phyloP scores from a whole-genome alignment of 2,113 vertebrate species.

The Lampris incognitus region DNA sequence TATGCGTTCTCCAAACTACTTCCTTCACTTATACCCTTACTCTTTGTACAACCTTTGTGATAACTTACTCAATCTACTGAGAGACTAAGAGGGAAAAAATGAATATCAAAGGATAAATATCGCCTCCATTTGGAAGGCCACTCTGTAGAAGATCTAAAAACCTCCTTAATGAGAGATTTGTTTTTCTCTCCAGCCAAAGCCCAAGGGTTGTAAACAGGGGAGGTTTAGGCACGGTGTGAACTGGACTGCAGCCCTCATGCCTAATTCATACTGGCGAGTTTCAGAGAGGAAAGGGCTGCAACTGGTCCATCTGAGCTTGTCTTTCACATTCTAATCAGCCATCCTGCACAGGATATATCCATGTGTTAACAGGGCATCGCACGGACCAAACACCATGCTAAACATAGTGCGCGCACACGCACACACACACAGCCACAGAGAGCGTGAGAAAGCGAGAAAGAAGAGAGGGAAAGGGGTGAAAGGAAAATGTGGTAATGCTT shows the following conservation, averaged over 20 bases:
- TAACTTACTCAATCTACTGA: conserved; percentile 30
- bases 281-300: conserved; percentile 85
- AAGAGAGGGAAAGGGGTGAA: conserved; percentile 5
- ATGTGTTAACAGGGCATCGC: conserved; percentile 87
- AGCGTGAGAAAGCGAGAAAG: conserved; percentile 26
- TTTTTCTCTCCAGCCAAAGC: conserved; percentile 89
- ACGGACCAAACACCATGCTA: conserved; percentile 83
- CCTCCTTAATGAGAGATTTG: conserved; percentile 89
- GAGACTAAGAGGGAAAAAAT: conserved; percentile 7
- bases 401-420: conserved; percentile 84
- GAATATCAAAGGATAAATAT: conserved; percentile 36
- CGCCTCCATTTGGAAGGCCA: conserved; percentile 59
- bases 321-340: conserved; percentile 94
- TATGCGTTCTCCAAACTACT: no score
- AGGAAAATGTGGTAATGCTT: conserved; percentile 75
- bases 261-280: conserved; percentile 91
- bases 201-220: conserved; percentile 87
- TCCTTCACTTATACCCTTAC: no score
- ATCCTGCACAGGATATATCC: conserved; percentile 86
- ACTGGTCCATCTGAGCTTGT: conserved; percentile 88
- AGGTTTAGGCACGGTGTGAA: conserved; percentile 82
- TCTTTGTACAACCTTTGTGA: conserved; percentile 3
- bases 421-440: conserved; percentile 5
- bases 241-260: conserved; percentile 92
- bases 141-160: conserved; percentile 87